Percentiles rank a stretch among this genome's conserved stretches.
phyloP scores from a whole-genome alignment of 2,888 invertebrate genomes.

The Subacronicta megacephala region DNA sequence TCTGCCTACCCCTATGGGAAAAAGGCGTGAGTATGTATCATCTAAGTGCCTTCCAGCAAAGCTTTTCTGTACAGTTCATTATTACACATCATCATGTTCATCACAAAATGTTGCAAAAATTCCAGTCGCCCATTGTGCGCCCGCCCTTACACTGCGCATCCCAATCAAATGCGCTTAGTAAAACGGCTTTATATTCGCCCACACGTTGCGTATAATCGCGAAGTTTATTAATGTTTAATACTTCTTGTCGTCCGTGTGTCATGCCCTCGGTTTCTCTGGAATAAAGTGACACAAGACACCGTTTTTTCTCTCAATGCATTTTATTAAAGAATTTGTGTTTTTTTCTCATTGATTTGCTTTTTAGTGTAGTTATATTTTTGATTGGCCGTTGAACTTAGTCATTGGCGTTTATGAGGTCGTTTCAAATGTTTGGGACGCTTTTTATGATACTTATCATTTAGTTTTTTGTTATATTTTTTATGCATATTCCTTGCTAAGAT shows the following conservation, averaged over 20 bases:
- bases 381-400: constrained; percentile 25
- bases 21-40: too few species aligned
- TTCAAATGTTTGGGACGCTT: constrained; percentile 14
- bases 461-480: not conserved
- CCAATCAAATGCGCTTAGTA: constrained; percentile 31
- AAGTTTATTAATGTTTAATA: constrained; percentile 26
- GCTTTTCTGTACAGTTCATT: too few species aligned
- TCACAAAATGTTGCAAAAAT: not conserved
- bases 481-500: too few species aligned
- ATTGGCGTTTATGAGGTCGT: constrained; percentile 13
- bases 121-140: not conserved
- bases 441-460: not conserved
- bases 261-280: constrained; percentile 23
- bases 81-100: not conserved
- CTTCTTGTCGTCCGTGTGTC: constrained; percentile 22
- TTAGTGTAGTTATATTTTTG: constrained; percentile 18
- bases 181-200: constrained; percentile 39
- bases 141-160: constrained; percentile 22
- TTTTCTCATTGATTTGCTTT: constrained; percentile 10
- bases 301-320: constrained; percentile 29
- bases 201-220: constrained; percentile 29
- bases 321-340: constrained; percentile 12
- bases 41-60: too few species aligned
- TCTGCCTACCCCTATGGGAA: too few species aligned
- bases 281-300: constrained; percentile 18